Evolutionary conservation across 2,888 invertebrate species (phyloP).

Genomic region (Antheraea yamamai): DNA sequence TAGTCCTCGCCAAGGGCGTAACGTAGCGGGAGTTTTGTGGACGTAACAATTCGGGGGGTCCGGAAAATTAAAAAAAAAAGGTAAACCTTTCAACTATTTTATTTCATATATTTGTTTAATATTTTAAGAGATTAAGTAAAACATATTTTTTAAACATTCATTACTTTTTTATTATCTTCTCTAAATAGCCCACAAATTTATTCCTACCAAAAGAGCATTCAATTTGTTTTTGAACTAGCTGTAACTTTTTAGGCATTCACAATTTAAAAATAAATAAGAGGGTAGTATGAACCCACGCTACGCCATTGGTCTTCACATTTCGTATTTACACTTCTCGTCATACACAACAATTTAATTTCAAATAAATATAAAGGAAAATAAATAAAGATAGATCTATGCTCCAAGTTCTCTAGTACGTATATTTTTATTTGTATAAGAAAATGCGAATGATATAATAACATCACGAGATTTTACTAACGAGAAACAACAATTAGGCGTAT

Average conservation of each 20-base stretch:
- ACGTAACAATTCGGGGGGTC: too few relatives aligned
- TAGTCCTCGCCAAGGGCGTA: neutral
- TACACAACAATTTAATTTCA: neutral
- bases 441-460: conserved; percentile 13
- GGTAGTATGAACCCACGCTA: too few relatives aligned
- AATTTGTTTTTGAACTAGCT: too few relatives aligned
- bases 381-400: conserved; percentile 26
- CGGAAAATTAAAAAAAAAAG: too few relatives aligned
- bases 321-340: neutral
- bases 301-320: neutral
- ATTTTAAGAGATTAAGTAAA: too few relatives aligned
- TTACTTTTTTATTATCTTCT: too few relatives aligned
- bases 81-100: too few relatives aligned
- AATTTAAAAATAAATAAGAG: neutral
- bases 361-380: conserved; percentile 16
- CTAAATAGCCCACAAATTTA: too few relatives aligned
- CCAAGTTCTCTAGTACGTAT: conserved; percentile 19
- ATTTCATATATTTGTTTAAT: too few relatives aligned
- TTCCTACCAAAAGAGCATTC: too few relatives aligned
- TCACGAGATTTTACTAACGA: conserved; percentile 23
- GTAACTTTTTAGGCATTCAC: neutral
- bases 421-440: conserved; percentile 13
- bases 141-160: too few relatives aligned
- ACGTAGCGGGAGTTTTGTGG: too few relatives aligned
- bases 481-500: conserved; percentile 17